Percentiles rank a stretch among this genome's conserved stretches.
Evolutionary conservation across 2,797 vertebrate species (phyloP).

Genomic region (Pangasius mekongensis): DNA sequence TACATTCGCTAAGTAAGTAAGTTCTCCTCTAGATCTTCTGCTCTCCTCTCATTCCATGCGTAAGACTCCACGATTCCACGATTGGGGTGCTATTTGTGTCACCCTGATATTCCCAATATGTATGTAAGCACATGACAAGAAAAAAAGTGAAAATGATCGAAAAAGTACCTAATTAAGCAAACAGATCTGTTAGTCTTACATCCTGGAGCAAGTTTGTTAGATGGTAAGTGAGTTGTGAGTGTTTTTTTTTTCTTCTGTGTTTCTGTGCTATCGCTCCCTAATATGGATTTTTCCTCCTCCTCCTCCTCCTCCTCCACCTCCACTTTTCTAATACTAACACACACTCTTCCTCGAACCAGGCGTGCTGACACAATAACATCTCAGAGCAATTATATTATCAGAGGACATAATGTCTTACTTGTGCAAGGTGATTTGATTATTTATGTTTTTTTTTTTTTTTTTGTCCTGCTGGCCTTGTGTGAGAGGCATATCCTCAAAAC

Average conservation of each 20-base stretch:
- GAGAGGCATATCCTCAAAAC: neutral
- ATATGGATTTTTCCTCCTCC: neutral
- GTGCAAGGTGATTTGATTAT: conserved; percentile 9
- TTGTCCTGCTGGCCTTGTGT: neutral
- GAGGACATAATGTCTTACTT: conserved; percentile 17
- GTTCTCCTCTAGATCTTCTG: conserved; percentile 22
- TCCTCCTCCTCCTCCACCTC: neutral
- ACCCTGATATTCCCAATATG: neutral
- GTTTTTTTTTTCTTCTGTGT: too few relatives aligned
- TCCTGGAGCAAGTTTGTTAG: neutral
- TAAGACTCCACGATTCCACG: neutral
- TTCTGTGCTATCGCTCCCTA: neutral
- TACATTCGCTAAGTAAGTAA: conserved; percentile 31
- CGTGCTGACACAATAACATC: conserved; percentile 29
- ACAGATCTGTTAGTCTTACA: neutral
- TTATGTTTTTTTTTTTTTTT: neutral
- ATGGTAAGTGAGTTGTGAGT: neutral
- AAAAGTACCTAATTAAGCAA: neutral
- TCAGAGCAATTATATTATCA: conserved; percentile 8
- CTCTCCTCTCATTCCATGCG: neutral
- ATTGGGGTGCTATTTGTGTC: neutral
- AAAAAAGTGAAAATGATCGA: neutral
- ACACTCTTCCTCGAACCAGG: neutral
- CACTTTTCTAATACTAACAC: neutral
- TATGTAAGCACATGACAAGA: neutral